Evolutionary conservation across 2,888 invertebrate species (phyloP), one percentile per base, ranked within the genome.

Genomic region (Iphiclides podalirius): DNA sequence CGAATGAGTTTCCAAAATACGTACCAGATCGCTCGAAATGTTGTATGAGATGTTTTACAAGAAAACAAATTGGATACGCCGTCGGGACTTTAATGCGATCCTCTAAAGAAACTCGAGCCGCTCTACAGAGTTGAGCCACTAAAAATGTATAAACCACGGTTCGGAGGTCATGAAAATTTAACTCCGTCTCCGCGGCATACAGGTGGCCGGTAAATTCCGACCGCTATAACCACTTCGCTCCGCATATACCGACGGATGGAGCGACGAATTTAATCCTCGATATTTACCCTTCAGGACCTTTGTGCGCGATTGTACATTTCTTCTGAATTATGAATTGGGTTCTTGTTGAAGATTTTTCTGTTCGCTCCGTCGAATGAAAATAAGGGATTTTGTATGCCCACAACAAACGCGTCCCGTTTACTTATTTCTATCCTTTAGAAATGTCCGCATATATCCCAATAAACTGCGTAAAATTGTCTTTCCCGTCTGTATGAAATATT

Each of bases 191-290:
- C 63, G 63, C n/a, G n/a, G n/a, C 67, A 75, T 75, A 81, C 81
- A 80, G 82, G 82, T 82, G 80, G 81, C 72, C 75, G 75, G 75
- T 80, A 75, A 74, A 75, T 74, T 72, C 17, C 20, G 12, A 16
- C 20, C 39, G 13, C 31, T 31, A 31, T 31, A 31, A 31, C 31
- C 31, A 31, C 12, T 31, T 31, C 11, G n/a, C 2, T 2, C 28
- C 2, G 11, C 8, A 12, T n/a, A 31, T 4, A 12, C 11, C 8
- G 31, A 12, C 31, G 11, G n/a, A n/a, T 20, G 3, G 31, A 6
- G 31, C 31, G 31, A n/a, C 36, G 15, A n/a, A 9, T 15, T 34
- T 16, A 14, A 26, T 8, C 12, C 28, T n/a, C 7, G 8, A 12
- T 42, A 12, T 11, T 42, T 23, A 43, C 20, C 17, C 14, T 12